phyloP scores from a whole-genome alignment of 2,113 vertebrate genomes.

The Cochlearius cochlearius region DNA sequence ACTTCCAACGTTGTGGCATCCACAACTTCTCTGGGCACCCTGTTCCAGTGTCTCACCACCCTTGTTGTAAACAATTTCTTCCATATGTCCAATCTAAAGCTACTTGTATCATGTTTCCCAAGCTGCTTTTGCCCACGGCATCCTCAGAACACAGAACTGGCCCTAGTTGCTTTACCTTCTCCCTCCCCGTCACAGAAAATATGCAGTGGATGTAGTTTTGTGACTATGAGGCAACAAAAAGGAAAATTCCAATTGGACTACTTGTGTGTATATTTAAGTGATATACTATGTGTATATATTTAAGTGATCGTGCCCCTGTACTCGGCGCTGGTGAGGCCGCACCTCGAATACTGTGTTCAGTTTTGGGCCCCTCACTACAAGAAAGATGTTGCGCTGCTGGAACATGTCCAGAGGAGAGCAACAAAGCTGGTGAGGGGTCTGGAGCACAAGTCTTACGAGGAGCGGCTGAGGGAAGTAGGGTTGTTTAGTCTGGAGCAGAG shows the following conservation, averaged over 20 bases:
- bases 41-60: background rate
- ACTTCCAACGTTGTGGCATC: background rate
- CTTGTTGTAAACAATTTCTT: rapidly evolving
- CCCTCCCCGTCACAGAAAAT: background rate
- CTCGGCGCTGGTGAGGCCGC: too few species aligned
- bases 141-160: background rate
- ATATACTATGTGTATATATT: too few species aligned
- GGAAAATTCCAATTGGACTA: background rate
- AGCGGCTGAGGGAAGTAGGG: too few species aligned
- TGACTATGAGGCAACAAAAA: background rate
- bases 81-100: background rate
- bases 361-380: too few species aligned
- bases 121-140: background rate
- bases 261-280: background rate
- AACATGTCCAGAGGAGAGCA: too few species aligned
- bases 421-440: too few species aligned
- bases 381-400: too few species aligned
- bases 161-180: background rate
- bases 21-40: background rate
- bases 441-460: too few species aligned
- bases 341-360: too few species aligned
- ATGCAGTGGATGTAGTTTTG: background rate
- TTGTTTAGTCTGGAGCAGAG: too few species aligned
- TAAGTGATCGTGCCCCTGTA: too few species aligned
- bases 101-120: rapidly evolving